Percentiles rank a stretch among this genome's conserved stretches.
phyloP scores from a whole-genome alignment of 2,797 vertebrate genomes.

The Gallinago nigripennis region DNA sequence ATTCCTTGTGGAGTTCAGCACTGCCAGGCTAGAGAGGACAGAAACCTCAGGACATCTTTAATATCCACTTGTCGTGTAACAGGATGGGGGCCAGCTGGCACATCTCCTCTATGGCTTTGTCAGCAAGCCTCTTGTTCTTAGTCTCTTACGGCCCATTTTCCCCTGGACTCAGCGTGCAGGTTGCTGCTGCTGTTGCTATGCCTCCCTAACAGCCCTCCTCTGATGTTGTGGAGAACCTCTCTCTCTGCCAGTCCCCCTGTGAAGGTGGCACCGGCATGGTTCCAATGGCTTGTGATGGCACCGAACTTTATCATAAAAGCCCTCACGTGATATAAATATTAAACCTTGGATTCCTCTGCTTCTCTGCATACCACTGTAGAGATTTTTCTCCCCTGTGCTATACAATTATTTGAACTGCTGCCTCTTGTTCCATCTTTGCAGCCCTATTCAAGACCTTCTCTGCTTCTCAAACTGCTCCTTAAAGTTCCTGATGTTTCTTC shows the following conservation, averaged over 20 bases:
- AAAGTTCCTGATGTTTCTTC: not conserved
- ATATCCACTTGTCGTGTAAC: not conserved
- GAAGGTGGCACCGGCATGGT: not conserved
- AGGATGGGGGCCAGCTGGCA: not conserved
- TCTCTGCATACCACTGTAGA: not conserved
- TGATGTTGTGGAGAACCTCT: not conserved
- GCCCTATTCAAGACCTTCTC: not conserved
- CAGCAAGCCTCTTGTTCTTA: not conserved
- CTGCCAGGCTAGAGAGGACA: not conserved
- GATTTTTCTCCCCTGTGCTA: not conserved
- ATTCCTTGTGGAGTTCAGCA: not conserved
- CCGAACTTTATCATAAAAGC: not conserved
- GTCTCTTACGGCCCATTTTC: not conserved
- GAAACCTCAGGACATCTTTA: not conserved
- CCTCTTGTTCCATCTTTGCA: not conserved
- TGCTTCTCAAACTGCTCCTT: not conserved
- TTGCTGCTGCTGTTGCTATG: not conserved
- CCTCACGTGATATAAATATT: not conserved
- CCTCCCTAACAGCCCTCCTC: not conserved
- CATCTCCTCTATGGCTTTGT: not conserved
- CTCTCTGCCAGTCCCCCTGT: not conserved
- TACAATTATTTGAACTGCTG: not conserved
- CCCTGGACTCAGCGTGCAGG: not conserved
- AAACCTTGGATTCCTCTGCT: not conserved
- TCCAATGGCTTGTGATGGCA: not conserved